phyloP scores from a whole-genome alignment of 1,140 invertebrate species.

The Pantala flavescens region DNA sequence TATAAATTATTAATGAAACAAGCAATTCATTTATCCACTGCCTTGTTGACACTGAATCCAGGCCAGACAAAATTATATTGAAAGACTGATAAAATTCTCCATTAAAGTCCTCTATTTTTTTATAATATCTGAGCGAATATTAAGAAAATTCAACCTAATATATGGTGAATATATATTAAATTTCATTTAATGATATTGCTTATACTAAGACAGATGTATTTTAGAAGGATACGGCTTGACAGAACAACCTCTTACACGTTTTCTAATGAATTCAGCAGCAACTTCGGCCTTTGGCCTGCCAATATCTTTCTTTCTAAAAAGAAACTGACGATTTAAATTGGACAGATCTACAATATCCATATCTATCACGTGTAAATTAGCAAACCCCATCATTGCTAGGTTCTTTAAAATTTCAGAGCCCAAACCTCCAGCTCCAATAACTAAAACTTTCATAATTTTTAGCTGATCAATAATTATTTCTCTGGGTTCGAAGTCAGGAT shows the following conservation, averaged over 20 bases:
- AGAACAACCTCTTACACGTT: conserved; percentile 74
- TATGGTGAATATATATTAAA: too few relatives aligned
- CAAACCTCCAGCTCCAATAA: conserved; percentile 90
- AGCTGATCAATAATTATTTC: too few relatives aligned
- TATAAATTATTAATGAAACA: conserved; percentile 74
- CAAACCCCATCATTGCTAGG: conserved; percentile 87
- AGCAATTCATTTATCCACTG: conserved; percentile 98
- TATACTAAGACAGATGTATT: conserved; percentile 12
- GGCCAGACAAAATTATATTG: conserved; percentile 89
- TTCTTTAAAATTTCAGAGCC: conserved; percentile 96
- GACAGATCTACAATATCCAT: conserved; percentile 99
- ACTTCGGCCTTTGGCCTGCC: conserved; percentile 88
- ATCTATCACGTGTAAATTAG: conserved; percentile 89
- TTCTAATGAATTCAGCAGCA: conserved; percentile 89
- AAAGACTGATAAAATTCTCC: conserved; percentile 87
- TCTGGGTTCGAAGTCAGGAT: too few relatives aligned
- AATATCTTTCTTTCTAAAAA: conserved; percentile 90
- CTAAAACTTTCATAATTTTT: conserved; percentile 42
- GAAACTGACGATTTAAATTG: conserved; percentile 94
- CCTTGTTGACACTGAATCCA: conserved; percentile 92
- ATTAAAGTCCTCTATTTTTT: conserved; percentile 90
- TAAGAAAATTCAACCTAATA: background rate
- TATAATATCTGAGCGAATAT: conserved; percentile 54
- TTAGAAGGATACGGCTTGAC: conserved; percentile 55
- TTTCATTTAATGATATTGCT: conserved; percentile 12